Percentiles rank a stretch among this genome's conserved stretches.
Evolutionary conservation across 2,797 vertebrate species (phyloP).

Genomic region (Morus bassanus): DNA sequence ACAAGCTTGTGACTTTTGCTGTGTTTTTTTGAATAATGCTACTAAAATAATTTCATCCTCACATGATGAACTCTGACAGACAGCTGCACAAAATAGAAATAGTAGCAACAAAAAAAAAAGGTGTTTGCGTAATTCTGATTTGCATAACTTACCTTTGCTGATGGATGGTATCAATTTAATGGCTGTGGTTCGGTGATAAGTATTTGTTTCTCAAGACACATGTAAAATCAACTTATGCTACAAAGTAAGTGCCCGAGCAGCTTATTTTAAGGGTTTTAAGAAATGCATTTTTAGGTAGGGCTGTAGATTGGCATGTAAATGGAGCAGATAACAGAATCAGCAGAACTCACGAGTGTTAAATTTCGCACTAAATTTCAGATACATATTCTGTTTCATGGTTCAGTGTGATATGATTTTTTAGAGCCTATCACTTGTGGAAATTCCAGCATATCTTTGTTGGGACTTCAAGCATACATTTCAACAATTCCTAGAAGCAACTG

Average conservation of each 20-base stretch:
- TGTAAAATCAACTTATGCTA: neutral
- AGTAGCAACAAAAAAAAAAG: neutral
- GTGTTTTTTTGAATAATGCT: neutral
- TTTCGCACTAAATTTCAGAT: constrained; percentile 46
- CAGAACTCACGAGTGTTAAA: constrained; percentile 24
- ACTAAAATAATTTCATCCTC: neutral
- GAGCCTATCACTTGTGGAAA: neutral
- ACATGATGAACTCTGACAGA: neutral
- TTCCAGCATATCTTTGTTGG: neutral
- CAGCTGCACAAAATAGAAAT: neutral
- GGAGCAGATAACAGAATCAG: constrained; percentile 36
- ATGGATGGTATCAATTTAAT: neutral
- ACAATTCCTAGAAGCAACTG: neutral
- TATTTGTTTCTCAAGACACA: neutral
- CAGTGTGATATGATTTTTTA: neutral
- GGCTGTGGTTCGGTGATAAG: neutral
- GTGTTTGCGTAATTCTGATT: constrained; percentile 38
- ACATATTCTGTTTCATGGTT: constrained; percentile 48
- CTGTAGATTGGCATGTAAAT: constrained; percentile 22
- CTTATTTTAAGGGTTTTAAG: constrained; percentile 26
- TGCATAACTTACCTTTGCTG: constrained; percentile 32
- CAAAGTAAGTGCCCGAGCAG: neutral
- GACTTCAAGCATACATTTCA: constrained; percentile 8
- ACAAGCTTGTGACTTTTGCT: neutral
- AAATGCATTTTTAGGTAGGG: neutral